Conservation (phyloP, 2,113 vertebrate species). For the Trematomus loennbergii region DNA sequence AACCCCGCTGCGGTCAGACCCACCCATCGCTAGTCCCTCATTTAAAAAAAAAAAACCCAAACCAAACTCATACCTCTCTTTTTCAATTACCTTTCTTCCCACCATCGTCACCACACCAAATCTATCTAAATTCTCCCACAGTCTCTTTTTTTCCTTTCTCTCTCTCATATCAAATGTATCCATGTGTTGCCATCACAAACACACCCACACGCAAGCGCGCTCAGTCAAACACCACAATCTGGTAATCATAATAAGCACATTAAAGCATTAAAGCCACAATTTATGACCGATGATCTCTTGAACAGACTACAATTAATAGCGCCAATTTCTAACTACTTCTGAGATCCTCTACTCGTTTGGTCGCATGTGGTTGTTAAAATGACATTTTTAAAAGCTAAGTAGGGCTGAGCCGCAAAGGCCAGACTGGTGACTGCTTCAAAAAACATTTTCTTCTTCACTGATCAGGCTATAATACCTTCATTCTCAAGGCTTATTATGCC, state of each 20-base stretch:
- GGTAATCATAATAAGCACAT: conserved; percentile 71
- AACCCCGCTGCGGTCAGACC: conserved; percentile 70
- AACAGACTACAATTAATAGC: conserved; percentile 65
- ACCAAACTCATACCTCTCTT: conserved; percentile 74
- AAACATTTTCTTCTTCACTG: conserved; percentile 41
- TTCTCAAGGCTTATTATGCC: conserved; percentile 62
- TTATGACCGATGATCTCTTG: conserved; percentile 69
- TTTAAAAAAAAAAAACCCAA: conserved; percentile 71
- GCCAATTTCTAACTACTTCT: conserved; percentile 40
- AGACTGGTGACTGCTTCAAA: conserved; percentile 39
- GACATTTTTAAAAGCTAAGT: conserved; percentile 10
- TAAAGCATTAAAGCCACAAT: conserved; percentile 60
- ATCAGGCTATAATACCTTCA: conserved; percentile 69
- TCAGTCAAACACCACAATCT: conserved; percentile 57
- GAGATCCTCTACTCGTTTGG: conserved; percentile 18
- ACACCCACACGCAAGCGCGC: conserved; percentile 31
- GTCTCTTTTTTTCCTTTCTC: conserved; percentile 34
- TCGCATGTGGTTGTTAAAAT: conserved; percentile 35
- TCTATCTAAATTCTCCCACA: conserved; percentile 74
- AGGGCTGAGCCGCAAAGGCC: conserved; percentile 13
- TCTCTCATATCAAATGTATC: conserved; percentile 73
- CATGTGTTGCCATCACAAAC: conserved; percentile 71
- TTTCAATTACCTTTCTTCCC: conserved; percentile 80
- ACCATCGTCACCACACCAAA: conserved; percentile 61
- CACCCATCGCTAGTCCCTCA: conserved; percentile 77